Base-by-base conservation (phyloP, 1,140 invertebrate genomes). In the Drosophila malerkotliana region DNA sequence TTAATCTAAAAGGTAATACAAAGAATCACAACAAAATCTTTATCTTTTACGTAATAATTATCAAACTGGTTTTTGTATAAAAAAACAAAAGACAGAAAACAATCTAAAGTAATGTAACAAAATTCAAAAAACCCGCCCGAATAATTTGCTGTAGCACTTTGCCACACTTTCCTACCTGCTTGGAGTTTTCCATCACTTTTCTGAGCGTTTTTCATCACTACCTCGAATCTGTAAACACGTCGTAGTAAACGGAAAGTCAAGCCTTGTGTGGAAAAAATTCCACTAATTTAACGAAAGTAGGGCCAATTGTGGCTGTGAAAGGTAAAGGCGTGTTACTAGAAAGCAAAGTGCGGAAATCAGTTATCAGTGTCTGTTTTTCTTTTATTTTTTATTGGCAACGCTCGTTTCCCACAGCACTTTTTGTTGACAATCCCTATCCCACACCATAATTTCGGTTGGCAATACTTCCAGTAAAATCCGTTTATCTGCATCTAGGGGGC, bases 201-300 rank as follows among this genome's bases (percentile, higher is more conserved):
- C 14, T 9, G 3, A 45, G 14, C 41, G 4, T 18, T 45, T 9
- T 8, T 8, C 41, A 45, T 8, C 41, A 45, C 41, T 45, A 1
- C 10, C 41, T 15, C 41, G 41, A 9, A 15, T 15, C 14, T 18
- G 44, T 47, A 47, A 47, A 47, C 41, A 47, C 44, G 44, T 47
- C 44, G 44, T 47, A 47, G 44, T 47, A 47, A 47, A 47, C 44
- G 9, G 15, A 47, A 47, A 24, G 9, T 24, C 9, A 47, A 21
- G 18, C 7, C 18, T 8, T 44, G 26, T 15, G 14, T 18, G 41
- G 15, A 15, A 14, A 8, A 44, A 44, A 8, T 44, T 44, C 14
- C 14, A 44, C 14, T 12, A 5, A 47, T 10, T 47, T 9, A 3
- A 21, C 9, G 15, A 24, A 47, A 47, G n/a, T 21, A 7, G 3